A percentile compares a stretch with the other conserved stretches of the same genome.
phyloP scores from a whole-genome alignment of 2,888 invertebrate species.

The Pollenia amentaria region DNA sequence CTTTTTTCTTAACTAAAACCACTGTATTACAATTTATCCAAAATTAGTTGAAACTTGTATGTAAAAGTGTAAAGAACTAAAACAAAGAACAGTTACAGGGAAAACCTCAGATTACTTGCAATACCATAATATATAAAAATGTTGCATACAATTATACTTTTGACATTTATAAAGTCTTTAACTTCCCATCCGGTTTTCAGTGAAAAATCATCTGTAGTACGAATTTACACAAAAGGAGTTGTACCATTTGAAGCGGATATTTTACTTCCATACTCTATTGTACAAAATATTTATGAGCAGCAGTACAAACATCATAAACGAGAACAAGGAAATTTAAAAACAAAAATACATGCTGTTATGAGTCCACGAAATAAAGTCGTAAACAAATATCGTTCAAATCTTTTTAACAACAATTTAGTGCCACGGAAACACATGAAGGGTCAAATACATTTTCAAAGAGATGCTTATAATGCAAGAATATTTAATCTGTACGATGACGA shows the following conservation, averaged over 20 bases:
- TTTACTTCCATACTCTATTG: constrained; percentile 58
- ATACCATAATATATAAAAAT: background rate
- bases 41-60: constrained; percentile 55
- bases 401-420: constrained; percentile 5
- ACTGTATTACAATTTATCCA: constrained; percentile 27
- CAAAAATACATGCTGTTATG: constrained; percentile 27
- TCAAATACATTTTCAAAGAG: constrained; percentile 41
- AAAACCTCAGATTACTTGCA: background rate
- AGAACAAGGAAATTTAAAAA: background rate
- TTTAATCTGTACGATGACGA: constrained; percentile 64
- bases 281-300: constrained; percentile 52
- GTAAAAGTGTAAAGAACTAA: constrained; percentile 54
- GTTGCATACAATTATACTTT: background rate
- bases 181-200: background rate
- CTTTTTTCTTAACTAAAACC: constrained; percentile 4
- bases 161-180: constrained; percentile 8
- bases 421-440: background rate
- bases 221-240: constrained; percentile 44
- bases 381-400: constrained; percentile 18
- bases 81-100: background rate
- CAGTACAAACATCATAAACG: background rate
- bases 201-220: constrained; percentile 27
- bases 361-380: constrained; percentile 1
- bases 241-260: constrained; percentile 53
- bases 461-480: constrained; percentile 17